Conservation (phyloP, 2,888 invertebrate species). For the Dolomedes plantarius region DNA sequence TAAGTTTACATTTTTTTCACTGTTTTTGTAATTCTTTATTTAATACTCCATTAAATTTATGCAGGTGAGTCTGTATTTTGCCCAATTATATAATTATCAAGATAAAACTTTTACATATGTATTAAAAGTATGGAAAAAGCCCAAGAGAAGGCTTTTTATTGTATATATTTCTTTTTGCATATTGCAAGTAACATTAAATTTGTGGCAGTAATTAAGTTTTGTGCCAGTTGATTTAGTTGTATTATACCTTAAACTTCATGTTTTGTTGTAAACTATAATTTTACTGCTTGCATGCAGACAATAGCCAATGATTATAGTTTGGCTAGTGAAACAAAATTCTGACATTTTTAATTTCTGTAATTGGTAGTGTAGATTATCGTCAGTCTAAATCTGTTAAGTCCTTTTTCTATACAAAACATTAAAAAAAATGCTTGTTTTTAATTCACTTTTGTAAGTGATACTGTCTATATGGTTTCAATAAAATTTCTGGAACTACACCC, state of each 20-base stretch:
- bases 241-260: no score
- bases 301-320: slow-evolving; percentile 9
- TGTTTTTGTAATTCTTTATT: background rate
- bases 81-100: background rate
- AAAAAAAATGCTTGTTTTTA: slow-evolving; percentile 36
- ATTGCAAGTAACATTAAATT: slow-evolving; percentile 31
- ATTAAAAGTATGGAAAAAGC: slow-evolving; percentile 23
- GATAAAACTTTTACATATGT: background rate
- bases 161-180: slow-evolving; percentile 38
- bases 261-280: background rate
- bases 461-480: slow-evolving; percentile 47
- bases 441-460: slow-evolving; percentile 48
- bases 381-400: slow-evolving; percentile 12
- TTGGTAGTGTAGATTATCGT: background rate
- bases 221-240: slow-evolving; percentile 23
- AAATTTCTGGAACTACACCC: slow-evolving; percentile 32
- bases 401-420: slow-evolving; percentile 1
- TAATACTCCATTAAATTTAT: background rate
- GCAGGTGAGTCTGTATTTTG: background rate
- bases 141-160: slow-evolving; percentile 52
- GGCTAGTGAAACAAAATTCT: background rate
- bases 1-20: background rate
- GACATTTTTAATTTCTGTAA: background rate
- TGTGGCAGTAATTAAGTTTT: background rate
- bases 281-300: slow-evolving; percentile 8